Evolutionary conservation across 2,113 vertebrate genomes (phyloP).

Genomic region (Fregata magnificens): DNA sequence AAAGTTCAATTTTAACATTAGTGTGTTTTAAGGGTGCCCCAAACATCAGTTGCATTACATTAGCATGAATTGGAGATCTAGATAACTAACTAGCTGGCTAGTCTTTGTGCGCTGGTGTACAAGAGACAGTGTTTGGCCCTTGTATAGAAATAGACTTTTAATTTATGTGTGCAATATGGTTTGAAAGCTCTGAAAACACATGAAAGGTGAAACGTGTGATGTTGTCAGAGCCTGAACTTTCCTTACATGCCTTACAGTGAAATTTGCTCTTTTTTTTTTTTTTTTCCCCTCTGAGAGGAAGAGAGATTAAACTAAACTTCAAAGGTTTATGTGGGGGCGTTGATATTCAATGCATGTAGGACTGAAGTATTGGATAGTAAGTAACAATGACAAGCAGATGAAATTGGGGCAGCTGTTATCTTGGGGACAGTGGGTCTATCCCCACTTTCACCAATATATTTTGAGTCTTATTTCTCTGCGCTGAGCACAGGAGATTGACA

Average conservation of each 20-base stretch:
- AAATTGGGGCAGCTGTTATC: not conserved
- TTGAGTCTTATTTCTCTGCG: not conserved
- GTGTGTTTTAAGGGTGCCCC: not conserved
- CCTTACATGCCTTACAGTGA: not conserved
- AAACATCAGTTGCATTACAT: not conserved
- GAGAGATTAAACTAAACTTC: not conserved
- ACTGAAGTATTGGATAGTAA: not conserved
- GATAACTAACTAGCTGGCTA: not conserved
- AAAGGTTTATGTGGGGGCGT: not conserved
- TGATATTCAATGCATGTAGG: not conserved
- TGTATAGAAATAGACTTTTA: fast-evolving
- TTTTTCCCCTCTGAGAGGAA: not conserved
- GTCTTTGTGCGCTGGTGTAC: not conserved
- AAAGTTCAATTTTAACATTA: not conserved
- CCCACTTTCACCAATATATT: not conserved
- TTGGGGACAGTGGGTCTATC: not conserved
- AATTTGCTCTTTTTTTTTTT: not conserved
- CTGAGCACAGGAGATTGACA: not conserved
- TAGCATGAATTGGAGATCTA: not conserved
- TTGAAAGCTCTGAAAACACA: not conserved
- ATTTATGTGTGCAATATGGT: not conserved
- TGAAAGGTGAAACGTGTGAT: not conserved
- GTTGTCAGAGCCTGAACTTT: not conserved
- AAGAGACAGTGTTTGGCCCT: not conserved
- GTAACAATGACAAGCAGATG: not conserved